Evolutionary conservation across 1,140 invertebrate genomes (phyloP), one percentile per base, ranked within the genome.

Genomic region (Danaus plexippus): DNA sequence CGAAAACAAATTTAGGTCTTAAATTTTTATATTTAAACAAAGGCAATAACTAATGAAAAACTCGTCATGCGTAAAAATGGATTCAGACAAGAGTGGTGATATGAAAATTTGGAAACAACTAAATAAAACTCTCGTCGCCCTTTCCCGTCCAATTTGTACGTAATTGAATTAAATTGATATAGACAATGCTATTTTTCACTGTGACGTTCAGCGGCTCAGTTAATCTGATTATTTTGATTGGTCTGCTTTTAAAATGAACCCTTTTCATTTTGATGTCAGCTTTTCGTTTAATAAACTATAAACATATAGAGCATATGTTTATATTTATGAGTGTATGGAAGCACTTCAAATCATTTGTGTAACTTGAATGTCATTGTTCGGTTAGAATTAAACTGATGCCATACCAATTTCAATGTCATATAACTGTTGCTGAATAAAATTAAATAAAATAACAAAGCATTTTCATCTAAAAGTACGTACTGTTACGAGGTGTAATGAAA

Each of bases 201-300:
- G 65, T 71, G 67, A 72, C 64, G 61, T 64, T 54, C 63, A 51
- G 11, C 64, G 50, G 57, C 51, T 56, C 57, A 56, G 61, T 56
- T 80, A 77, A 79, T 75, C 66, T 69, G 71, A 77, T 77, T 77
- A 76, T 67, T 69, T 69, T 76, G 70, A 69, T 72, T 70, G 68
- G 59, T 57, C 56, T 57, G 59, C 46, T 54, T 45, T 61, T 51
- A 52, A 60, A 60, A 51, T 47, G 56, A 43, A 47, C 52, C 52
- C 52, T 52, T 54, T 59, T 48, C 15, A 32, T 32, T 32, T 32
- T 6, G 22, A 32, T 32, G 9, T n/a, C 5, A n/a, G 22, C 22
- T 32, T 32, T 32, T 48, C 47, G 11, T 48, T 22, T 22, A 48
- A 48, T n/a, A n/a, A 22, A 22, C 18, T 48, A 48, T 48, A 22